phyloP scores from a whole-genome alignment of 2,797 vertebrate species.

The Gobio occitaniae region DNA sequence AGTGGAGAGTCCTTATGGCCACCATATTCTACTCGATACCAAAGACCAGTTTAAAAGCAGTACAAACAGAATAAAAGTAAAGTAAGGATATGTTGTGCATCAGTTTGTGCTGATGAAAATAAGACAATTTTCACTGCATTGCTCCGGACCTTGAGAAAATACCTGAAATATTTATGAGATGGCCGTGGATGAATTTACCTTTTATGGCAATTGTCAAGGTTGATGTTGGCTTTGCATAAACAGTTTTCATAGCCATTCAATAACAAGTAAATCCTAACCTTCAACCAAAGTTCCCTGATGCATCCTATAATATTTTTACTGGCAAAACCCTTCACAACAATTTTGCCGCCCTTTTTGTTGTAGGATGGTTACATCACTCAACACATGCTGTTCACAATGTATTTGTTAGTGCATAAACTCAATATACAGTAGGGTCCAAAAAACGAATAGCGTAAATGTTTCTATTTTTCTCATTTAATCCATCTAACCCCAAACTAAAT shows the following conservation, averaged over 20 bases:
- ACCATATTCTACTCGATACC: background rate
- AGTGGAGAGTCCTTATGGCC: background rate
- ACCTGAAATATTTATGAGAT: slow-evolving; percentile 27
- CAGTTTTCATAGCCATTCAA: slow-evolving; percentile 29
- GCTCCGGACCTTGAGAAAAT: slow-evolving; percentile 22
- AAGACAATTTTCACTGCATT: slow-evolving; percentile 3
- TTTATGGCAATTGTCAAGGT: background rate
- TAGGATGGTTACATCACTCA: background rate
- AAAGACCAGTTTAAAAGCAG: slow-evolving; percentile 5
- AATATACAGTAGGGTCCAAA: too few species aligned
- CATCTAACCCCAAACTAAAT: background rate
- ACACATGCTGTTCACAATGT: background rate
- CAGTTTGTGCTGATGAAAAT: slow-evolving; percentile 4
- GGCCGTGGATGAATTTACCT: slow-evolving; percentile 46
- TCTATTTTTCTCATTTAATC: background rate
- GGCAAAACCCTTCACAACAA: background rate
- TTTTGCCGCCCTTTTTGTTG: background rate
- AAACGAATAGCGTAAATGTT: background rate
- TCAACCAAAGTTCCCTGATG: background rate
- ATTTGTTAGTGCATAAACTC: background rate
- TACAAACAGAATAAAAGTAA: background rate
- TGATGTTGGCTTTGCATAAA: slow-evolving; percentile 24
- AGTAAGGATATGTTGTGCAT: background rate
- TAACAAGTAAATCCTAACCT: slow-evolving; percentile 17
- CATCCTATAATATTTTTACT: background rate